Percentiles rank a stretch among this genome's conserved stretches.
phyloP scores from a whole-genome alignment of 2,888 invertebrate genomes.

The Opisthograptis luteolata region DNA sequence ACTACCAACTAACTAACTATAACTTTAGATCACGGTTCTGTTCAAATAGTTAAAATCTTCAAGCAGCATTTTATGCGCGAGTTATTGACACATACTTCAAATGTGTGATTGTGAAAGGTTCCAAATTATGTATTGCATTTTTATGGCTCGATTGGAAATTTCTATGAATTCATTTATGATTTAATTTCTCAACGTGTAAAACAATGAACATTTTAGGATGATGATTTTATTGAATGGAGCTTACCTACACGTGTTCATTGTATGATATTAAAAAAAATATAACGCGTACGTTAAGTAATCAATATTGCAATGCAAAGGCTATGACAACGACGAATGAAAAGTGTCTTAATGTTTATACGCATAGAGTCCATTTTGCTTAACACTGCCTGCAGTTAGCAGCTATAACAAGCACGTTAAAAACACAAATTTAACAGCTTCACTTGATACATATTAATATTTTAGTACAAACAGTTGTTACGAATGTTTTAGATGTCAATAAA shows the following conservation, averaged over 20 bases:
- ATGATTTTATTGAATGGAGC: conserved; percentile 54
- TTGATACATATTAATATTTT: conserved; percentile 81
- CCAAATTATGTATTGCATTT: conserved; percentile 66
- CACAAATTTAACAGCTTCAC: conserved; percentile 77
- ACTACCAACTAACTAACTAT: too few relatives aligned
- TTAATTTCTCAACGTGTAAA: conserved; percentile 36
- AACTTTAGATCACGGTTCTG: too few relatives aligned
- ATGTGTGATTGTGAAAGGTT: conserved; percentile 58
- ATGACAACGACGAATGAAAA: conserved; percentile 57
- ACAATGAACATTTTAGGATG: conserved; percentile 38
- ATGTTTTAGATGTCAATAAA: conserved; percentile 83
- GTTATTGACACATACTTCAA: too few relatives aligned
- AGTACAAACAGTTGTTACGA: conserved; percentile 82
- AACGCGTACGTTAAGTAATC: conserved; percentile 38
- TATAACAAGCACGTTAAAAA: conserved; percentile 69
- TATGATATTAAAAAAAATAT: conserved; percentile 37
- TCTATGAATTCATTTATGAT: conserved; percentile 37
- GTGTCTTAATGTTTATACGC: conserved; percentile 60
- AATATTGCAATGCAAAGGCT: conserved; percentile 48
- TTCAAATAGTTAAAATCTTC: too few relatives aligned
- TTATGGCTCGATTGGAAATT: conserved; percentile 57
- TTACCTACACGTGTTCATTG: conserved; percentile 66
- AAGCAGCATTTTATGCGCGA: too few relatives aligned
- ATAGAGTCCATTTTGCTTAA: conserved; percentile 70
- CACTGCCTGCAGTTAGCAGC: conserved; percentile 61